These are phyloP conservation scores for Elephantulus edwardii DNA, from an alignment of 2,113 vertebrate species.

Conservation along the genomic window DNA sequence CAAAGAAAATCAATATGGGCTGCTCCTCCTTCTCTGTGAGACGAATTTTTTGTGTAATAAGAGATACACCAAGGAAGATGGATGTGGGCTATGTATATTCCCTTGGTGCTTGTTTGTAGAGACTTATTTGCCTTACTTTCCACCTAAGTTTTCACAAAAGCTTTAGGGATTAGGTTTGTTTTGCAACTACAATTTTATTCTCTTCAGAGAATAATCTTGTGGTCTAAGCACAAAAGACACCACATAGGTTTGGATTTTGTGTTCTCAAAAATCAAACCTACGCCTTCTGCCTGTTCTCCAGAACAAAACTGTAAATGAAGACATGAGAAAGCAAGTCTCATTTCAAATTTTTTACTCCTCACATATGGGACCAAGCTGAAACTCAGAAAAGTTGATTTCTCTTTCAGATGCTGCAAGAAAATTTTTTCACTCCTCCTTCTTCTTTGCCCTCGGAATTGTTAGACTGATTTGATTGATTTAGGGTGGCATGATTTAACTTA, in stretches of 20 bases:
- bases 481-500: slow-evolving; percentile 54
- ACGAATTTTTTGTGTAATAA: slow-evolving; percentile 24
- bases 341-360: neutral
- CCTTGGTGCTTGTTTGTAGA: slow-evolving; percentile 23
- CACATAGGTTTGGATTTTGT: neutral
- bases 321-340: neutral
- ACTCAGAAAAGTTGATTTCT: slow-evolving; percentile 9
- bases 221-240: neutral
- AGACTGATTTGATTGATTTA: slow-evolving; percentile 68
- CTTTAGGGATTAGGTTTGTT: slow-evolving; percentile 39
- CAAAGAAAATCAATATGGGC: slow-evolving; percentile 36
- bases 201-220: neutral
- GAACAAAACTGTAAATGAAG: neutral
- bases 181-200: slow-evolving; percentile 36
- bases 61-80: neutral
- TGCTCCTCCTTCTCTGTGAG: neutral
- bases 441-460: slow-evolving; percentile 64
- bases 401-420: slow-evolving; percentile 50
- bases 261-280: neutral
- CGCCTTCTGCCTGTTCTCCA: neutral
- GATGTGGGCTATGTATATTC: slow-evolving; percentile 32
- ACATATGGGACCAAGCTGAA: neutral
- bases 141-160: slow-evolving; percentile 10
- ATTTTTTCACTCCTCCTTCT: slow-evolving; percentile 46
- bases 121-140: neutral